Evolutionary conservation across 2,113 vertebrate genomes (phyloP), one percentile per base, ranked within the genome.

Genomic region (Verasper variegatus): DNA sequence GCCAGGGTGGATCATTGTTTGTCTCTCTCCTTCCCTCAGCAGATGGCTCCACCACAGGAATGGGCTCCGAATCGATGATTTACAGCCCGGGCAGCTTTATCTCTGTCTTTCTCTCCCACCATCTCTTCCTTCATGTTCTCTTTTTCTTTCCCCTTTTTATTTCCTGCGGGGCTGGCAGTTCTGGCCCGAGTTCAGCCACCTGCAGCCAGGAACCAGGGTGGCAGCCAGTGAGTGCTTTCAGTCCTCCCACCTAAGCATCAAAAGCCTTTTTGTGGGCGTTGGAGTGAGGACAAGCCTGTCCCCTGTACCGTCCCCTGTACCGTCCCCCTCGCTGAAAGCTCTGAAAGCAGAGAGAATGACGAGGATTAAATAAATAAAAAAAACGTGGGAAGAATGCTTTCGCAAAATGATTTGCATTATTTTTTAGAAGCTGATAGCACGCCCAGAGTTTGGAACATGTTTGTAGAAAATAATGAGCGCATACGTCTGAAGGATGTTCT

Each of bases 31-130:
- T 71, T 87, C 71, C 51, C 70, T 83, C 88, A 76, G 82, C 91
- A 92, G 92, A 92, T 92, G 89, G 92, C 80, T 85, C 81, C 87
- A 83, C 91, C 82, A 66, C 88, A 87, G 89, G 92, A 88, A 66
- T 58, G 88, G 85, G 88, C 87, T 84, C 80, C 10, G n/a, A 78
- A 75, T 78, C 49, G 71, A 76, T 47, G 18, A 83, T 75, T 76
- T 77, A 71, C 78, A 79, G 70, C 80, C 74, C 74, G 78, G 84
- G 47, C 74, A 81, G 57, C 78, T 82, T 75, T 66, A 42, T 42
- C 40, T 42, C 40, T 76, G 23, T 75, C 31, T 72, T 37, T 73
- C 76, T 76, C 56, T 84, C 69, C 27, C 52, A 73, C 80, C 51
- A 31, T 70, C 75, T 71, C 71, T 79, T 72, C 56, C 31, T 80